Conservation (phyloP, 2,888 invertebrate species). For the Torymus auratus region DNA sequence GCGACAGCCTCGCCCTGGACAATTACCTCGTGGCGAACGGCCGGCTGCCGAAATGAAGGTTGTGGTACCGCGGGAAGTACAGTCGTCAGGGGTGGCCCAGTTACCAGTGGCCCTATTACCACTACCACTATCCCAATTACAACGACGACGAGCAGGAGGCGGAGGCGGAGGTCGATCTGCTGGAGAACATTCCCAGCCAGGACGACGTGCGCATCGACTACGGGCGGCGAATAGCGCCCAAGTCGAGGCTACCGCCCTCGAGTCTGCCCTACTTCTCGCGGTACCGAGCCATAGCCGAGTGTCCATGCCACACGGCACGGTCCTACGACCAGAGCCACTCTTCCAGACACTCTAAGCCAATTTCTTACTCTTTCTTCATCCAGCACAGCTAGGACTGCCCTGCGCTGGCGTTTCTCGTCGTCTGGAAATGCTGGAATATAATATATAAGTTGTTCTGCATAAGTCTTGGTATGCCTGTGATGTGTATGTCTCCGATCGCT, state of each 20-base stretch:
- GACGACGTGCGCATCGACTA: conserved; percentile 22
- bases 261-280: conserved; percentile 59
- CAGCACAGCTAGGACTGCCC: conserved; percentile 8
- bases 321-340: conserved; percentile 13
- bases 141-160: not conserved
- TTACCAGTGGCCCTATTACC: conserved; percentile 7
- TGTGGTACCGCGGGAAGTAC: conserved; percentile 65
- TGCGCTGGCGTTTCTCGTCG: no score
- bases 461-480: no score
- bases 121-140: not conserved
- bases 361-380: conserved; percentile 58
- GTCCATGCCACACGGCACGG: conserved; percentile 16
- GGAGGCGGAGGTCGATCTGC: not conserved
- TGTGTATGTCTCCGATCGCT: no score
- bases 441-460: no score
- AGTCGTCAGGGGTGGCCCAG: no score
- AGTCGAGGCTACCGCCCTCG: not conserved
- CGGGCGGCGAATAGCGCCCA: conserved; percentile 12
- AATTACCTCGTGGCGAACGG: conserved; percentile 24
- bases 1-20: conserved; percentile 69
- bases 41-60: conserved; percentile 62
- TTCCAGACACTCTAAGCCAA: conserved; percentile 22
- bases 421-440: no score
- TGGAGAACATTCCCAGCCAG: conserved; percentile 7
- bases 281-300: conserved; percentile 45